Evolutionary conservation across 2,888 invertebrate genomes (phyloP), one percentile per base, ranked within the genome.

Genomic region (Ypsolopha sequella): DNA sequence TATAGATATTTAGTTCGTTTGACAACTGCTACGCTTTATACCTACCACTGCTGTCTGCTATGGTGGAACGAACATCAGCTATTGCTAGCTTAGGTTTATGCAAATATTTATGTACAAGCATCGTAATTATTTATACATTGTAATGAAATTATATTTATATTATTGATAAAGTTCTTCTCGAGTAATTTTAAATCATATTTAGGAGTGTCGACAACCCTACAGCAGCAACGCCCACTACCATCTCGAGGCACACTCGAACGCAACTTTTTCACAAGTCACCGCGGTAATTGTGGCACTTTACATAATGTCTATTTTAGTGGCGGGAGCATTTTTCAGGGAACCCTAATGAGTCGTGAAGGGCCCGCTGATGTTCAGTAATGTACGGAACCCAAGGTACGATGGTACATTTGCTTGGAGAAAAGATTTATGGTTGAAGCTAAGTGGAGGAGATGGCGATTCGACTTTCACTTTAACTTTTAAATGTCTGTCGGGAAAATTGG

Each of bases 241-340:
- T 24, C 24, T 24, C 24, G 24, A 24, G 24, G 24, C 24, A 54
- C 41, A 45, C 51, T 43, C 49, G 41, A 53, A 52, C 41, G 41
- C 53, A 51, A 55, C 36, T 53, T 52, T 52, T 41, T 14, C 51
- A 39, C 76, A 66, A 76, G 78, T 78, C 77, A 76, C 73, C 65
- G 64, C 70, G 64, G 77, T 81, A 79, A 84, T 84, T 80, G 82
- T 73, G 71, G 63, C 80, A 84, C 84, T 86, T 80, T 79, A 73
- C 81, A 80, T 85, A 85, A 85, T 84, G 85, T 82, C 76, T 84
- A 81, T 82, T 84, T 82, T 78, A 84, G 81, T 82, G 70, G 64
- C 68, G 74, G 62, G 68, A 66, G 66, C 74, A 76, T 80, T 81
- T 79, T 76, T 76, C 76, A 71, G 63, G 67, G 62, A 64, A 66